Conservation (phyloP, 2,888 invertebrate species). For the Campopleginae sp. region DNA sequence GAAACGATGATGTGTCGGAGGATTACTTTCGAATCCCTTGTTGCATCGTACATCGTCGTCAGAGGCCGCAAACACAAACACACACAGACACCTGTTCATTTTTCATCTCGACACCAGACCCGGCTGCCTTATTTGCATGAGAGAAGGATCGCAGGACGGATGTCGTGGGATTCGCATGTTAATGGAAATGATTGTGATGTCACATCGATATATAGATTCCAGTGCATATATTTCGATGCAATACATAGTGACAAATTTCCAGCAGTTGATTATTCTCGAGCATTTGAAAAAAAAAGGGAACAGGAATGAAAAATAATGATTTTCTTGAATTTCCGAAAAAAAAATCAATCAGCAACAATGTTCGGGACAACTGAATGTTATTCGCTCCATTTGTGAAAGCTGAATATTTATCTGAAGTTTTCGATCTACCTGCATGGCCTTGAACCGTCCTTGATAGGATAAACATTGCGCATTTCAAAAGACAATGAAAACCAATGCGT, state of each 20-base stretch:
- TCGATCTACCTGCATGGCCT: too few relatives aligned
- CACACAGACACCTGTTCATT: slow-evolving; percentile 42
- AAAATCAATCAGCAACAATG: background rate
- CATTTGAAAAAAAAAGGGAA: background rate
- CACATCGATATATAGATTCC: background rate
- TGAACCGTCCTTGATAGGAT: too few relatives aligned
- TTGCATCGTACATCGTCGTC: slow-evolving; percentile 38
- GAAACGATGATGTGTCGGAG: slow-evolving; percentile 56
- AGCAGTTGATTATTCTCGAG: background rate
- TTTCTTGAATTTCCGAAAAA: background rate
- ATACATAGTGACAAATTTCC: background rate
- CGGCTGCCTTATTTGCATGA: slow-evolving; percentile 63
- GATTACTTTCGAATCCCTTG: slow-evolving; percentile 63
- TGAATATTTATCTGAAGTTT: too few relatives aligned
- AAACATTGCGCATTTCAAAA: too few relatives aligned
- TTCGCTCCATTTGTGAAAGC: too few relatives aligned
- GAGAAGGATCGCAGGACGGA: slow-evolving; percentile 61
- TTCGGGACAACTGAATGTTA: too few relatives aligned
- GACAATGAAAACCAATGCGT: too few relatives aligned
- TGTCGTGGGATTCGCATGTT: slow-evolving; percentile 66
- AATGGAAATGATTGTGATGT: slow-evolving; percentile 52
- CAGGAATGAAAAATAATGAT: background rate
- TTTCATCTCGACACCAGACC: slow-evolving; percentile 22
- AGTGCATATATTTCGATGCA: background rate
- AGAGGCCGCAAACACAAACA: background rate